Evolutionary conservation across 2,797 vertebrate species (phyloP).

Genomic region (Okamejei kenojei): DNA sequence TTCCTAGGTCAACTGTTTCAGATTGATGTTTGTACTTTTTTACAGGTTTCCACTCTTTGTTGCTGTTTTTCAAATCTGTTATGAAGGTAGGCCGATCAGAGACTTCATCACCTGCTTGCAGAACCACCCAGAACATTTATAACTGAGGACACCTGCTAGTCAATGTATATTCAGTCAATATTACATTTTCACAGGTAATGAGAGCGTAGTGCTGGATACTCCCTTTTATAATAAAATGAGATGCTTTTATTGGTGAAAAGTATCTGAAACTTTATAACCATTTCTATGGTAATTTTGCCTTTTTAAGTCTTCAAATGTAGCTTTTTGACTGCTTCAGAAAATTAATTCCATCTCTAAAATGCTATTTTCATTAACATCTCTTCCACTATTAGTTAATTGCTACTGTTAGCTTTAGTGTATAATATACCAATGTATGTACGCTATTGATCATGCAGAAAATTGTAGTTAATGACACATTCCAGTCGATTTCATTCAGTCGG

Average conservation of each 20-base stretch:
- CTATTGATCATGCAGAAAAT: neutral
- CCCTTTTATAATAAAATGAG: neutral
- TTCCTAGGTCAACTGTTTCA: neutral
- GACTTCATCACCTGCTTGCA: slow-evolving; percentile 76
- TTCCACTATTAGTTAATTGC: neutral
- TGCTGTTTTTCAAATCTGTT: slow-evolving; percentile 75
- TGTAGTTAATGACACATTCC: neutral
- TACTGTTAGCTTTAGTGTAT: neutral
- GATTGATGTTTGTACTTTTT: neutral
- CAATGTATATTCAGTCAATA: neutral
- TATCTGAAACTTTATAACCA: neutral
- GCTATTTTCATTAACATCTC: neutral
- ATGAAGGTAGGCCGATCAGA: slow-evolving; percentile 62
- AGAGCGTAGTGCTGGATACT: neutral
- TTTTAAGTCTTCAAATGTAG: neutral
- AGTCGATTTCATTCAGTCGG: neutral
- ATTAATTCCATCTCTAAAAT: neutral
- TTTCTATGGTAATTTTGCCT: neutral
- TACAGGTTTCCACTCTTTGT: slow-evolving; percentile 74
- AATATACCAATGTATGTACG: neutral
- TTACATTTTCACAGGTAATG: neutral
- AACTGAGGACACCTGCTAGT: slow-evolving; percentile 39
- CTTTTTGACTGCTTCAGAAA: neutral
- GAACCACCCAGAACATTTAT: slow-evolving; percentile 72
- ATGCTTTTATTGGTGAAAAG: neutral